Percentiles rank a stretch among this genome's conserved stretches.
phyloP scores from a whole-genome alignment of 2,888 invertebrate genomes.

The Ischnura elegans region DNA sequence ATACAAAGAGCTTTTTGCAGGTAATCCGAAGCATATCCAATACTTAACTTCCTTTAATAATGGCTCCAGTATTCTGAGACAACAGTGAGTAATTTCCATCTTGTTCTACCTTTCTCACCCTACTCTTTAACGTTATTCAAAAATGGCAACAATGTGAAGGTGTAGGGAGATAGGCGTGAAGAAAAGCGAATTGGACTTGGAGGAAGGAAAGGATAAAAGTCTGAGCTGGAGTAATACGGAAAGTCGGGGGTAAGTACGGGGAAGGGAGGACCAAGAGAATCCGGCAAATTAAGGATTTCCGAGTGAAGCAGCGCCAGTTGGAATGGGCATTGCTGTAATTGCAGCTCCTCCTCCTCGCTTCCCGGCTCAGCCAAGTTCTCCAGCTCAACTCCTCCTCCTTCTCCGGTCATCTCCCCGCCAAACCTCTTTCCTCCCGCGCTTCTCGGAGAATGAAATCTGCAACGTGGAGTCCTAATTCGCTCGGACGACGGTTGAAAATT shows the following conservation, averaged over 20 bases:
- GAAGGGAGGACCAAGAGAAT: neutral
- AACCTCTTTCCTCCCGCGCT: slow-evolving; percentile 1
- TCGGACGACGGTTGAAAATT: slow-evolving; percentile 3
- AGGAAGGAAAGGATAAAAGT: neutral
- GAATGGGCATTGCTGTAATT: slow-evolving; percentile 46
- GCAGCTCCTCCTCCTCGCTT: neutral
- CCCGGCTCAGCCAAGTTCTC: neutral
- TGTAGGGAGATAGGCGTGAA: neutral
- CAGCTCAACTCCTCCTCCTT: neutral
- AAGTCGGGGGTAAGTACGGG: neutral
- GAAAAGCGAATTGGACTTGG: neutral
- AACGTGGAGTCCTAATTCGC: neutral
- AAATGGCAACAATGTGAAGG: too few species aligned
- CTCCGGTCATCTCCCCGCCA: neutral
- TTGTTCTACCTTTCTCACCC: too few species aligned
- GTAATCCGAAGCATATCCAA: too few species aligned
- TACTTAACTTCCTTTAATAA: too few species aligned
- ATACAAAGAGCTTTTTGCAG: too few species aligned
- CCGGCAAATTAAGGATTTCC: slow-evolving; percentile 32
- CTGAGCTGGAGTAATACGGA: neutral
- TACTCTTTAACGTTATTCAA: too few species aligned
- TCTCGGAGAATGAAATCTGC: slow-evolving; percentile 13
- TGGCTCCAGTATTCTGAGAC: too few species aligned
- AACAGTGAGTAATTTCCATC: too few species aligned
- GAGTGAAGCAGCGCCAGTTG: neutral